Evolutionary conservation across 2,888 invertebrate genomes (phyloP).

Genomic region (Bugula neritina): DNA sequence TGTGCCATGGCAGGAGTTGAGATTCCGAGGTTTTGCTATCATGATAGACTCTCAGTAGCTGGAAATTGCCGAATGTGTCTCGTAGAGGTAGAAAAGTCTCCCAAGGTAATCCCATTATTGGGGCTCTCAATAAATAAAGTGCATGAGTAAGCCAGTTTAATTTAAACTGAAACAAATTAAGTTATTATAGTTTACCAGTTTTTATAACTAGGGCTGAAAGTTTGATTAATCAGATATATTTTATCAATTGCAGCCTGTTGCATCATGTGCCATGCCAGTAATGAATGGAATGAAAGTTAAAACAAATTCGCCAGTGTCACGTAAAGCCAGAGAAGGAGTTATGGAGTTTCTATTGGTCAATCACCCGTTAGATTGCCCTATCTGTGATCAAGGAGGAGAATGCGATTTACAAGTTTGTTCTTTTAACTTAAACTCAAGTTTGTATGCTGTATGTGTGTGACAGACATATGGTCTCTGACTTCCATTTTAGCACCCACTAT

Average conservation of each 20-base stretch:
- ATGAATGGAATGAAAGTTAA: conserved; percentile 98
- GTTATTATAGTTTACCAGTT: no score
- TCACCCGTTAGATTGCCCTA: conserved; percentile 97
- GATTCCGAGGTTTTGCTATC: conserved; percentile 98
- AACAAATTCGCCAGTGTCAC: conserved; percentile 89
- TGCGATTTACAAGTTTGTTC: conserved; percentile 57
- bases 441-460: no score
- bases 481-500: no score
- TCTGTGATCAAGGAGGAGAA: conserved; percentile 87
- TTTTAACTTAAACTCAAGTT: no score
- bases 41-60: conserved; percentile 94
- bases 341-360: conserved; percentile 99
- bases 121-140: no score
- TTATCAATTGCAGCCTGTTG: conserved; percentile 75
- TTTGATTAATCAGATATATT: no score
- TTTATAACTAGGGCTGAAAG: no score
- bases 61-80: conserved; percentile 99
- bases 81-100: conserved; percentile 96
- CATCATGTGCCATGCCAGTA: conserved; percentile 99
- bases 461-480: no score
- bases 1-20: conserved; percentile 91
- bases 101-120: conserved; percentile 66
- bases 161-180: no score
- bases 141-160: no score
- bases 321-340: conserved; percentile 72